Base-by-base conservation (phyloP, 2,888 invertebrate genomes). In the Epinotia bilunana region DNA sequence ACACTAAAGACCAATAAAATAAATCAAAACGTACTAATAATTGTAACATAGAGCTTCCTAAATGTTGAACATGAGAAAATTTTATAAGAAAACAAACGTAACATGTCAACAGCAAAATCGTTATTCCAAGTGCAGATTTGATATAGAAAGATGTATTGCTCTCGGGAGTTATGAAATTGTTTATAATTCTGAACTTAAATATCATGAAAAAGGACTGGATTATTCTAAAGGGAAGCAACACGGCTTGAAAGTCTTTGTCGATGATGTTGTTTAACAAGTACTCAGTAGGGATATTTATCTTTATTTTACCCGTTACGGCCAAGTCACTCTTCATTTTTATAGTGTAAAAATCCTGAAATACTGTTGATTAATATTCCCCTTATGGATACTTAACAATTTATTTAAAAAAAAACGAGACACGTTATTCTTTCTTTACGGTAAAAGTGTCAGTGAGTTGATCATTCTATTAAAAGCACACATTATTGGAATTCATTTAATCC, bases 151-250 rank as follows among this genome's bases (percentile, higher is more conserved):
- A 20, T 13, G 43, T 4, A 4, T 20, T 12, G 16, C n/a, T 13
- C 1, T 68, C 20, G 16, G 57, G 43, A 20, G 68, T 68, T 1
- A 68, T 68, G 18, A 57, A 68, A 43, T 68, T 68, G 11, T 57
- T 68, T 3, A 43, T 57, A 3, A 68, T 57, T 7, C 16, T 57
- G 16, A 20, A 68, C 4, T 39, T 57, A 39, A 20, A 57, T 28
- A 68, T 68, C 20, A 73, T 39, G 16, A 49, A 18, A 3, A 65
- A 23, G 11, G 39, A 11, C 7, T 20, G 33, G 7, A 73, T 18
- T 16, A 73, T n/a, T 28, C 49, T 18, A 0, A 73, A n/a, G 1
- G 72, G 72, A 3, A 33, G 39, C 3, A 73, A 0, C 65, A 67
- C 53, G 12, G 23, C 11, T 57, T 73, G 58, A 20, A 69, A 60